Conservation (phyloP, 1,140 invertebrate genomes). For the Drosophila micromelanica region DNA sequence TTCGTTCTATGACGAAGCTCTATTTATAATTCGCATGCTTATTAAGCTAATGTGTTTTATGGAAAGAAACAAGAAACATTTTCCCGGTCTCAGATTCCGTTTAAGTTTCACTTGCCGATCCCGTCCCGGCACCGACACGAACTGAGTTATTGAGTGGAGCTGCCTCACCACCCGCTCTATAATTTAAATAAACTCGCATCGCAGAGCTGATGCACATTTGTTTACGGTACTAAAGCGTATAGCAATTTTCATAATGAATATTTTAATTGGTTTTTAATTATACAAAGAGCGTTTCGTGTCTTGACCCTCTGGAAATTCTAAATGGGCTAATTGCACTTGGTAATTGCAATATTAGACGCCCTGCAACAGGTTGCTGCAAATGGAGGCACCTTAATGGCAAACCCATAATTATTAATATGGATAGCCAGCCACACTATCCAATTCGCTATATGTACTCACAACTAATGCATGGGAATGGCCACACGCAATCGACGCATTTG, state of each 20-base stretch:
- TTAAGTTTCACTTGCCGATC: too few species aligned
- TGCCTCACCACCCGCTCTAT: constrained; percentile 34
- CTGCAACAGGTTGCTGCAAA: constrained; percentile 45
- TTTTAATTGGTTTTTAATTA: constrained; percentile 80
- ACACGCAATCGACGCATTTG: constrained; percentile 77
- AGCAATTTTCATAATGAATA: constrained; percentile 76
- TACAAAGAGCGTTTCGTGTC: constrained; percentile 48
- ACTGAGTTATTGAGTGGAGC: background rate
- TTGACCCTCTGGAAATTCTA: constrained; percentile 25
- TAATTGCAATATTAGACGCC: constrained; percentile 80
- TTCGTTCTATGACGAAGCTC: constrained; percentile 17
- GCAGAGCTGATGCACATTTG: constrained; percentile 64
- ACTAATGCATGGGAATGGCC: constrained; percentile 35
- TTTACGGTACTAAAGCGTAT: constrained; percentile 29
- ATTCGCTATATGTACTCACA: background rate
- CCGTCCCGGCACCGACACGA: constrained; percentile 23
- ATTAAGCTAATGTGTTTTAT: constrained; percentile 30
- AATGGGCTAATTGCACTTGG: constrained; percentile 76
- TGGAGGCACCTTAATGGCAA: constrained; percentile 56
- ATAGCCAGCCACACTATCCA: constrained; percentile 9
- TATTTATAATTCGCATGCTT: constrained; percentile 31
- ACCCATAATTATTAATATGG: constrained; percentile 67
- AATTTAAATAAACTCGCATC: constrained; percentile 60
- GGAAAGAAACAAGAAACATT: constrained; percentile 19
- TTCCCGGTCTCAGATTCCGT: constrained; percentile 3